Base-by-base conservation (phyloP, 2,888 invertebrate species). In the Dermolepida albohirtum region DNA sequence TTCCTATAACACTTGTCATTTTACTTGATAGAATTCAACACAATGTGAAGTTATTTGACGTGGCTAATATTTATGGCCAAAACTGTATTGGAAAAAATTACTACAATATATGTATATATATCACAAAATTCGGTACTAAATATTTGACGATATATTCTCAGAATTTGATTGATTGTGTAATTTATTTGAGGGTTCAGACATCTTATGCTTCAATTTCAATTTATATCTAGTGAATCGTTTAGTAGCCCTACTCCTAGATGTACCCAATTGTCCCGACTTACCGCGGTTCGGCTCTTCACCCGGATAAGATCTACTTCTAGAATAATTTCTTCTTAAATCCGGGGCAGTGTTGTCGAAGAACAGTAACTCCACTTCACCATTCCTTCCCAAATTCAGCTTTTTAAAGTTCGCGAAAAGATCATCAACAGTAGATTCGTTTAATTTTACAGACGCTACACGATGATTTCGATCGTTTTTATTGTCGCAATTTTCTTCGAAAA, bases 401-500 rank as follows among this genome's bases (percentile, higher is more conserved):
- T 55, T 55, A 27, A 44, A 14, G 22, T 44, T 44, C 22, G 44
- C 10, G n/a, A 22, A 14, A 10, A 10, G 2, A 12, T 47, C 16
- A 2, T 27, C 29, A 1, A 11, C 29, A 7, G 17, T n/a, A 5
- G 41, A 12, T n/a, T 41, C 22, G 6, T 43, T 39, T 43, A 41
- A 22, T 10, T 44, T 12, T 29, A 14, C 7, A 8, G 59, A 47
- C 47, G 29, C 59, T 8, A 47, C 12, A 12, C 40, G 43, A 27
- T 29, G 12, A 8, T 7, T 59, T 22, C 43, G n/a, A 47, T 44
- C 59, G n/a, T 29, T 14, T 8, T 59, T 40, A 34, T 34, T 34
- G 34, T 34, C 34, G 10, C 6, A 34, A 11, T 34, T 54, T 39
- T 17, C 59, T 27, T 59, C 69, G 62, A 66, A 69, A 52, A 67